Conservation (phyloP, 2,888 invertebrate genomes). For the Caenorhabditis imperialis region DNA sequence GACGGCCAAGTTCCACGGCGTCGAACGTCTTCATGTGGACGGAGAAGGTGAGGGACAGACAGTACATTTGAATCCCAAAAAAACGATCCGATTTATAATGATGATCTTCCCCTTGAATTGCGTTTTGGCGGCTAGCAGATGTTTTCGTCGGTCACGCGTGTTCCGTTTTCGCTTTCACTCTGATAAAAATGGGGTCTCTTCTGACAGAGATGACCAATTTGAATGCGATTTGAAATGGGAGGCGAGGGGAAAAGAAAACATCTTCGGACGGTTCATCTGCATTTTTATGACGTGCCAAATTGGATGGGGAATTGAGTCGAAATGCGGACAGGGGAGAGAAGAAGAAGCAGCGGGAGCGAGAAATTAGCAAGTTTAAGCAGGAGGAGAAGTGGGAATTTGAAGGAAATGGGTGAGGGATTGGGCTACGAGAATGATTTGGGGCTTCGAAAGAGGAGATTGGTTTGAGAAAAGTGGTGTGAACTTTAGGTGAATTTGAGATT, state of each 20-base stretch:
- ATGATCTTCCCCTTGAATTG: background rate
- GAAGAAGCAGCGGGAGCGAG: slow-evolving; percentile 2
- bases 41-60: slow-evolving; percentile 46
- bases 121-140: slow-evolving; percentile 12
- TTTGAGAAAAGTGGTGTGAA: too few species aligned
- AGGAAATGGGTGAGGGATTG: too few species aligned
- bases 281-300: slow-evolving; percentile 53
- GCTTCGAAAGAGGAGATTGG: too few species aligned
- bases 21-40: slow-evolving; percentile 53
- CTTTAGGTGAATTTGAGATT: too few species aligned
- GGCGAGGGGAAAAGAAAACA: slow-evolving; percentile 25
- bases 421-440: too few species aligned
- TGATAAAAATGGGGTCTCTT: slow-evolving; percentile 37
- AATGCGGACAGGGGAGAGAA: background rate
- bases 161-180: slow-evolving; percentile 34
- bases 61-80: background rate
- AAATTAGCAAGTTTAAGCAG: too few species aligned
- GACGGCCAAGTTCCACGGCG: slow-evolving; percentile 54
- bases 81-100: slow-evolving; percentile 6
- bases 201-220: slow-evolving; percentile 26
- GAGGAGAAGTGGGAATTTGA: background rate
- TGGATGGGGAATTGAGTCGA: slow-evolving; percentile 44
- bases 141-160: slow-evolving; percentile 31
- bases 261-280: slow-evolving; percentile 20
- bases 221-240: slow-evolving; percentile 30